Percentiles rank a stretch among this genome's conserved stretches.
These are phyloP conservation scores for Alentia gelatinosa DNA, from an alignment of 2,888 invertebrate species.

Conservation along the genomic window DNA sequence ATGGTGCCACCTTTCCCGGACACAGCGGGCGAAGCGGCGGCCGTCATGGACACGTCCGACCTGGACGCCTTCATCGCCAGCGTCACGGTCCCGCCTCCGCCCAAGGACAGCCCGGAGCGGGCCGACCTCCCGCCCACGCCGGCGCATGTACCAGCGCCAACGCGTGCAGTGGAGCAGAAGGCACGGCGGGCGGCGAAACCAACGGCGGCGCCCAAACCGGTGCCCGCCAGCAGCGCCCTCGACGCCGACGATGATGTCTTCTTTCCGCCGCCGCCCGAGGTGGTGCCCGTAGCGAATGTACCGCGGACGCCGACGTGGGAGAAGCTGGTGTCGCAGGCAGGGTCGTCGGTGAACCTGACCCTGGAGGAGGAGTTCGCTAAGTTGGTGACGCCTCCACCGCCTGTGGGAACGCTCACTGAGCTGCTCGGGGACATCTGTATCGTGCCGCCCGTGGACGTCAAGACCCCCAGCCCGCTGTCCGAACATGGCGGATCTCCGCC, in stretches of 20 bases:
- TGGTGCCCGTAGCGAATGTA: background rate
- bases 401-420: constrained; percentile 64
- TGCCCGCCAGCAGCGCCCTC: background rate
- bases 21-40: background rate
- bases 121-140: background rate
- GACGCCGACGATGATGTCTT: constrained; percentile 45
- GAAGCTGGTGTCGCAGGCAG: background rate
- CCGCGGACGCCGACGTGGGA: constrained; percentile 26
- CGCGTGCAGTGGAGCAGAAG: background rate
- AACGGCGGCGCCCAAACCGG: background rate
- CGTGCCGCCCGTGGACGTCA: constrained; percentile 69
- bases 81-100: constrained; percentile 90
- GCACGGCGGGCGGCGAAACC: background rate
- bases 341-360: background rate
- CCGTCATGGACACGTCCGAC: constrained; percentile 80
- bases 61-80: constrained; percentile 92
- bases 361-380: constrained; percentile 72
- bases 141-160: background rate
- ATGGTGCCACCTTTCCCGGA: constrained; percentile 29
- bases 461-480: constrained; percentile 53
- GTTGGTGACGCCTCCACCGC: constrained; percentile 75
- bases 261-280: background rate
- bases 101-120: constrained; percentile 63
- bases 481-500: background rate
- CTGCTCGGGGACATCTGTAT: constrained; percentile 68